Conservation (phyloP, 2,113 vertebrate species). For the Burhinus oedicnemus region DNA sequence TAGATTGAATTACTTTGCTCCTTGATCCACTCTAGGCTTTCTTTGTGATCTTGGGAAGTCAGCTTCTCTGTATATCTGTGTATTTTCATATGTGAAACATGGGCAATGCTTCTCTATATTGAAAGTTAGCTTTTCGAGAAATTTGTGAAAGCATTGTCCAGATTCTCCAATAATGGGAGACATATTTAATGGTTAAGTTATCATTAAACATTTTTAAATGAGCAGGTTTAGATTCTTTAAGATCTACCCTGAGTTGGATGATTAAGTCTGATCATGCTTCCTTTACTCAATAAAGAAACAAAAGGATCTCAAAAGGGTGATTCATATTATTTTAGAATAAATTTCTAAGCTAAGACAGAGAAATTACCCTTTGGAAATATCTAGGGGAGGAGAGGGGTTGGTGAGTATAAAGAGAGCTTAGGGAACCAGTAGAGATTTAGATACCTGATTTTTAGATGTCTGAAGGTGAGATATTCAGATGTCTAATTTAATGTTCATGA, state of each 20-base stretch:
- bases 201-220: not conserved
- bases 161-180: not conserved
- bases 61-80: not conserved
- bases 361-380: not conserved
- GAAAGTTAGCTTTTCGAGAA: not conserved
- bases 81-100: not conserved
- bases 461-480: not conserved
- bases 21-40: not conserved
- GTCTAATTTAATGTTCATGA: not conserved
- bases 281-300: not conserved
- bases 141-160: not conserved
- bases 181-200: not conserved
- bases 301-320: not conserved
- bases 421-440: not conserved
- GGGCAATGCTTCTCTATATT: not conserved
- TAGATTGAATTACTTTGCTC: not conserved
- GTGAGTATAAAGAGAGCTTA: not conserved
- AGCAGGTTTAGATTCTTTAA: not conserved
- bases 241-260: not conserved
- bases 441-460: not conserved
- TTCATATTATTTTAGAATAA: not conserved
- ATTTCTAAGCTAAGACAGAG: not conserved
- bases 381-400: not conserved
- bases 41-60: not conserved
- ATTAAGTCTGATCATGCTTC: not conserved